Percentiles rank a stretch among this genome's conserved stretches.
Evolutionary conservation across 2,113 vertebrate genomes (phyloP).

Genomic region (Pangasianodon hypophthalmus): DNA sequence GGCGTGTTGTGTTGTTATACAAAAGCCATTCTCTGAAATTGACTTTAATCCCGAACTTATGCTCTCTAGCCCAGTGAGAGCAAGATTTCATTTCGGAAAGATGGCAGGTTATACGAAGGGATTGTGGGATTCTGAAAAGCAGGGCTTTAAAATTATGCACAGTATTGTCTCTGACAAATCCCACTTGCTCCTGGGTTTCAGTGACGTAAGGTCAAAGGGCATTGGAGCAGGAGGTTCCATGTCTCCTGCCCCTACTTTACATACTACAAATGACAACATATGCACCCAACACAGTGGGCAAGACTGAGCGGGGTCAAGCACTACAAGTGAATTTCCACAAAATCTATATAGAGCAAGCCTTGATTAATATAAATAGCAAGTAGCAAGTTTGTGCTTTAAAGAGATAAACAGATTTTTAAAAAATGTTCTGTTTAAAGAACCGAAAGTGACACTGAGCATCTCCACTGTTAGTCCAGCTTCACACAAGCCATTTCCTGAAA

Average conservation of each 20-base stretch:
- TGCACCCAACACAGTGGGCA: not conserved
- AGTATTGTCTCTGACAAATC: constrained; percentile 65
- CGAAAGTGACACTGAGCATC: not conserved
- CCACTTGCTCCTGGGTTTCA: constrained; percentile 60
- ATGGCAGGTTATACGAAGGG: constrained; percentile 45
- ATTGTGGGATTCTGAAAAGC: constrained; percentile 69
- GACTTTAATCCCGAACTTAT: constrained; percentile 67
- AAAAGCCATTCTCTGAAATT: constrained; percentile 67
- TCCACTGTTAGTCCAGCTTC: not conserved
- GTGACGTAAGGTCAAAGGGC: constrained; percentile 68
- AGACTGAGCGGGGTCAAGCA: not conserved
- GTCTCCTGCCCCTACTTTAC: constrained; percentile 42
- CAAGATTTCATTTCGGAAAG: constrained; percentile 54
- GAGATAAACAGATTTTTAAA: not conserved
- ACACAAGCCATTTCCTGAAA: not conserved
- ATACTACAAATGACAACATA: constrained; percentile 1
- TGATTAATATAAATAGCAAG: not conserved
- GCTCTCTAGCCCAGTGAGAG: constrained; percentile 48
- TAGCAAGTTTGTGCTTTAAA: not conserved
- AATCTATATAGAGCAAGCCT: not conserved
- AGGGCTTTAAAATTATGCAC: constrained; percentile 66
- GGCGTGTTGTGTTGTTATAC: constrained; percentile 43
- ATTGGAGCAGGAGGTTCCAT: constrained; percentile 60
- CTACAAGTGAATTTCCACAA: not conserved
- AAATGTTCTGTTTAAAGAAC: not conserved